These are phyloP conservation scores for Setophaga petechia DNA, from an alignment of 2,113 vertebrate species.

Conservation along the genomic window DNA sequence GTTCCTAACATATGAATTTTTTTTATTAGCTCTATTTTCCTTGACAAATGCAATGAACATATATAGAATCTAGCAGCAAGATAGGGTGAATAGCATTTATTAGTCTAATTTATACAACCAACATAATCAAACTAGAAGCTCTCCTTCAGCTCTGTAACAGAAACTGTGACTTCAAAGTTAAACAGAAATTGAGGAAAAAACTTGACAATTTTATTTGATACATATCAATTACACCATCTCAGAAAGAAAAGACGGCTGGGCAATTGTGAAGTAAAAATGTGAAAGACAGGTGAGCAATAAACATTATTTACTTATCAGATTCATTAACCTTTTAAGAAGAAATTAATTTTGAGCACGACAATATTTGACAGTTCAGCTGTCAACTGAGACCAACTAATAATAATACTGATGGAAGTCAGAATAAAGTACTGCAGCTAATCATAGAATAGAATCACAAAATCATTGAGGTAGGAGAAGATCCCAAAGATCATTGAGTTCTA, in stretches of 20 bases:
- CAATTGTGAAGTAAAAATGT: background rate
- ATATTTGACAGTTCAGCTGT: background rate
- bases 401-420: background rate
- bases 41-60: background rate
- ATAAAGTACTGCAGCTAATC: background rate
- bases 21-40: background rate
- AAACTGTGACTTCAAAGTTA: background rate
- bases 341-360: background rate
- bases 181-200: background rate
- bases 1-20: background rate
- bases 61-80: background rate
- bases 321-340: constrained; percentile 14
- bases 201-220: background rate
- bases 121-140: background rate
- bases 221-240: background rate
- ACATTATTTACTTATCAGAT: background rate
- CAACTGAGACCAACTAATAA: background rate
- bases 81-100: background rate
- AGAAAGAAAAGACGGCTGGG: background rate
- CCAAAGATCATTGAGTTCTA: background rate
- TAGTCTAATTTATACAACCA: background rate
- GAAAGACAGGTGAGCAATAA: background rate
- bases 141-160: background rate
- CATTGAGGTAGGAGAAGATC: background rate
- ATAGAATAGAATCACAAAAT: background rate